phyloP scores from a whole-genome alignment of 2,888 invertebrate genomes.

The Catonia carolina region DNA sequence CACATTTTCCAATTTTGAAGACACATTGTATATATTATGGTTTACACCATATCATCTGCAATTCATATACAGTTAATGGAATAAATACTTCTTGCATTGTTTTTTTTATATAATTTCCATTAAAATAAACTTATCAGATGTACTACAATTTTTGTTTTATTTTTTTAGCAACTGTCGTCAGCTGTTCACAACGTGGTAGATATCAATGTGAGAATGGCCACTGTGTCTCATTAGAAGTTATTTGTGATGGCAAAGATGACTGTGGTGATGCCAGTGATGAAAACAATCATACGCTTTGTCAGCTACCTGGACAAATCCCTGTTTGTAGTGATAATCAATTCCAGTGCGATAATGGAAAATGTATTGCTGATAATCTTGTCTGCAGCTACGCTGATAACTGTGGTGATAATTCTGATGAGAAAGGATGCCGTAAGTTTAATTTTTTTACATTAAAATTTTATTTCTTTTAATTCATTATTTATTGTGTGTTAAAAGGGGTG shows the following conservation, averaged over 20 bases:
- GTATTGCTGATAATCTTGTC: constrained; percentile 67
- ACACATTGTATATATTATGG: no score
- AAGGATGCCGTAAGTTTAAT: constrained; percentile 68
- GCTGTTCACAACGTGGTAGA: constrained; percentile 72
- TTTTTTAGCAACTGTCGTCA: constrained; percentile 57
- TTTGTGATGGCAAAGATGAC: constrained; percentile 88
- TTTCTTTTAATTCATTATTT: not conserved
- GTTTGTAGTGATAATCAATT: constrained; percentile 75
- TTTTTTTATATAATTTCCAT: no score
- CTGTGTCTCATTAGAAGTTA: constrained; percentile 75
- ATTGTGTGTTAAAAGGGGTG: not conserved
- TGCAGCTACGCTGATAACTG: constrained; percentile 90
- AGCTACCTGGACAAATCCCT: constrained; percentile 51
- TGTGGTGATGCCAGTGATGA: constrained; percentile 95
- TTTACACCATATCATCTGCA: no score
- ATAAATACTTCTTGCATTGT: no score
- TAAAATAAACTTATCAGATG: no score
- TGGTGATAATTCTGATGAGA: constrained; percentile 82
- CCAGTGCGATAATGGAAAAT: constrained; percentile 81
- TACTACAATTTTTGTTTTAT: no score
- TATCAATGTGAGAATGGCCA: constrained; percentile 88
- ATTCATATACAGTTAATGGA: no score
- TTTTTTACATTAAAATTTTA: not conserved
- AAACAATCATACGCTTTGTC: constrained; percentile 84
- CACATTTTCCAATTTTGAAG: no score